These are phyloP conservation scores for Pitangus sulphuratus DNA, from an alignment of 2,797 vertebrate species.

Conservation along the genomic window DNA sequence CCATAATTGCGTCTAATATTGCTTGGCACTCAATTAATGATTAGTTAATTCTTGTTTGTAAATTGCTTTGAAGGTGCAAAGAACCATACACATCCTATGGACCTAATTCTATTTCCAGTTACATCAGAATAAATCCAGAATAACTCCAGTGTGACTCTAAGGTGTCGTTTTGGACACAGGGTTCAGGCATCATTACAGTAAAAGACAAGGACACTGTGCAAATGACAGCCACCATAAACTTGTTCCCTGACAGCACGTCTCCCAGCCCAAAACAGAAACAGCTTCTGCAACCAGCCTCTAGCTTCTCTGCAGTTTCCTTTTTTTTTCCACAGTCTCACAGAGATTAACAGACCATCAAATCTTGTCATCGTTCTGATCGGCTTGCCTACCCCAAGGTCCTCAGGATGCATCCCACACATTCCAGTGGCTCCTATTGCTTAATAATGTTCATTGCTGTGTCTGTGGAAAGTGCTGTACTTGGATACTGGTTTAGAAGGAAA, in stretches of 20 bases:
- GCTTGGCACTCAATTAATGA: slow-evolving; percentile 56
- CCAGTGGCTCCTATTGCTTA: background rate
- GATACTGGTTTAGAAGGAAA: background rate
- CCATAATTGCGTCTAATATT: slow-evolving; percentile 53
- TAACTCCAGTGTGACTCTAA: background rate
- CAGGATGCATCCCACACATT: background rate
- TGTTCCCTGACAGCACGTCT: background rate
- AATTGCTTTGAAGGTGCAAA: slow-evolving; percentile 63
- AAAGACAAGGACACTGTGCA: background rate
- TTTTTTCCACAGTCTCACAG: background rate
- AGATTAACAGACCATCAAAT: background rate
- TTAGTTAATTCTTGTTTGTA: slow-evolving; percentile 67
- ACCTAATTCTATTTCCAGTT: background rate
- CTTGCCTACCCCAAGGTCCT: background rate
- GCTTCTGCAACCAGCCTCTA: background rate
- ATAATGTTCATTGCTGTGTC: background rate
- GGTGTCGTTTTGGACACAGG: background rate
- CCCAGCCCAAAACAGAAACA: background rate
- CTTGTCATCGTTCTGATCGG: background rate
- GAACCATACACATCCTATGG: background rate
- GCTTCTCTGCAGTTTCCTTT: background rate
- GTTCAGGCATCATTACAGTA: background rate
- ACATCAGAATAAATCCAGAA: slow-evolving; percentile 2
- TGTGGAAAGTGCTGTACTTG: background rate
- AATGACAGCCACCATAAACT: background rate